These are phyloP conservation scores for Perizoma affinitatum DNA, from an alignment of 2,888 invertebrate genomes.

Conservation along the genomic window DNA sequence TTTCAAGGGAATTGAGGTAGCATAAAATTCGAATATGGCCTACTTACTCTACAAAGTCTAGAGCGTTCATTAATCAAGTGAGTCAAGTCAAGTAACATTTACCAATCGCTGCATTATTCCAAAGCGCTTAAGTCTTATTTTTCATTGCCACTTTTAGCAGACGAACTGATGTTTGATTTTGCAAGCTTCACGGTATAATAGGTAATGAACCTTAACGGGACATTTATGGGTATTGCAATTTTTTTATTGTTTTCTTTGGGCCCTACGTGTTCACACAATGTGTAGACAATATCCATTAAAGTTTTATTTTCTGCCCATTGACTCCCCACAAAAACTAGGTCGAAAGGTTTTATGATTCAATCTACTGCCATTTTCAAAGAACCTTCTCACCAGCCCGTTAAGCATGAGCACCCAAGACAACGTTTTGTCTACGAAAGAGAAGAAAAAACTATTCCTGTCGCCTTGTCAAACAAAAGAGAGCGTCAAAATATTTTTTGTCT, in stretches of 20 bases:
- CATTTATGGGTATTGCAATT: slow-evolving; percentile 15
- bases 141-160: slow-evolving; percentile 8
- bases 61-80: slow-evolving; percentile 13
- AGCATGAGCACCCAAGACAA: too few relatives aligned
- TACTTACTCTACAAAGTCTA: slow-evolving; percentile 5
- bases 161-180: slow-evolving; percentile 19
- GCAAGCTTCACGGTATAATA: slow-evolving; percentile 24
- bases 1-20: slow-evolving; percentile 2
- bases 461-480: too few relatives aligned
- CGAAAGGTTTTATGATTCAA: too few relatives aligned
- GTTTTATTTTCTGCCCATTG: too few relatives aligned
- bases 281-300: neutral
- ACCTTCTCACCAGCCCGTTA: too few relatives aligned
- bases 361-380: too few relatives aligned
- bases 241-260: slow-evolving; percentile 14
- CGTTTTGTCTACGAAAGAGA: too few relatives aligned
- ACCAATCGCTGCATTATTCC: slow-evolving; percentile 17
- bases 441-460: too few relatives aligned
- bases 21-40: slow-evolving; percentile 21
- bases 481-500: too few relatives aligned
- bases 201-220: slow-evolving; percentile 19
- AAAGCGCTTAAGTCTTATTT: slow-evolving; percentile 11
- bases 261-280: slow-evolving; percentile 12
- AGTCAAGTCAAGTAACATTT: slow-evolving; percentile 12
- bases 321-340: too few relatives aligned